Percentiles rank a stretch among this genome's conserved stretches.
These are phyloP conservation scores for Arenaria interpres DNA, from an alignment of 2,113 vertebrate genomes.

Conservation along the genomic window DNA sequence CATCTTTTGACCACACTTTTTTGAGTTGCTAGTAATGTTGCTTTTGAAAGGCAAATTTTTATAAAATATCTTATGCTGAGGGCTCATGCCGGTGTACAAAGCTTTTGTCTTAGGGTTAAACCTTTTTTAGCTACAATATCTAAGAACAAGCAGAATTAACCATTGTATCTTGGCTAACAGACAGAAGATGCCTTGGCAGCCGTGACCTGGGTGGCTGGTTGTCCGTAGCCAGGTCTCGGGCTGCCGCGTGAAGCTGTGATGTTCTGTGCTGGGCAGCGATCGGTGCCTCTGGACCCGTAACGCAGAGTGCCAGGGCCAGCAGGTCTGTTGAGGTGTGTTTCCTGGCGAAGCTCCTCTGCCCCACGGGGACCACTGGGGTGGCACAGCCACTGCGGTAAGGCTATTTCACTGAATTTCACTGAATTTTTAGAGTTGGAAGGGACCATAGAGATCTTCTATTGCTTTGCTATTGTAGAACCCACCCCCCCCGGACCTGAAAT, in stretches of 20 bases:
- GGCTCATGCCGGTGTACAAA: neutral
- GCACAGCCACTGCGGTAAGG: neutral
- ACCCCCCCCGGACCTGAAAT: neutral
- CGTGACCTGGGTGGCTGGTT: neutral
- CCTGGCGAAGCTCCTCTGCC: neutral
- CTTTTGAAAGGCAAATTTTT: neutral
- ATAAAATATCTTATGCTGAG: neutral
- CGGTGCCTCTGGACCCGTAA: neutral
- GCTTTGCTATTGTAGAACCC: neutral
- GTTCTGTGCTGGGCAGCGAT: neutral
- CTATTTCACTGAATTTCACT: too few relatives aligned
- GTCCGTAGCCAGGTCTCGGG: neutral
- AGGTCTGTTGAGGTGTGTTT: neutral
- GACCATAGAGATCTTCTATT: too few relatives aligned
- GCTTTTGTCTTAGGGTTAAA: neutral
- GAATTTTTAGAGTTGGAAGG: too few relatives aligned
- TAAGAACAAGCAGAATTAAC: neutral
- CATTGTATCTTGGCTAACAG: neutral
- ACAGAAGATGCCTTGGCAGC: neutral
- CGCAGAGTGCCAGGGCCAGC: neutral
- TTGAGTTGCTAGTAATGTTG: neutral
- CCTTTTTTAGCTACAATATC: neutral
- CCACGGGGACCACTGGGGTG: fast-evolving
- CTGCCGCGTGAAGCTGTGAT: neutral
- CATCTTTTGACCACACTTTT: neutral